Conservation (phyloP, 2,888 invertebrate species). For the Strigamia crassipes region DNA sequence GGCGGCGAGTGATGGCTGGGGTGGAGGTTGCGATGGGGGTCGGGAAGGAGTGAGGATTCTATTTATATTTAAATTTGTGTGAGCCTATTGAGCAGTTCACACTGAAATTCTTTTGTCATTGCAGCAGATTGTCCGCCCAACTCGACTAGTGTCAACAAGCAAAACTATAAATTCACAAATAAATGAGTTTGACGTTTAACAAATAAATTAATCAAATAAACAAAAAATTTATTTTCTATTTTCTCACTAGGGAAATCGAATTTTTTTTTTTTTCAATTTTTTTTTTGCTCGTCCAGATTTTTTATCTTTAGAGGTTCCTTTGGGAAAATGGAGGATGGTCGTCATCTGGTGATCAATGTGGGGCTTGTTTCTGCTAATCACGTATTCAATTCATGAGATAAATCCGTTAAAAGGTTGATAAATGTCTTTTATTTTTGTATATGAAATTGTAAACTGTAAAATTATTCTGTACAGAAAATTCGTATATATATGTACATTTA, state of each 20-base stretch:
- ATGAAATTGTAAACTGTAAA: not conserved
- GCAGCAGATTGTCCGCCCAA: constrained; percentile 25
- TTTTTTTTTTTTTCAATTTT: not conserved
- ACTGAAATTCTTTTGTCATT: constrained; percentile 16
- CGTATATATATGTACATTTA: not conserved
- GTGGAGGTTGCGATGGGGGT: not conserved
- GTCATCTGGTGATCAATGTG: constrained; percentile 7
- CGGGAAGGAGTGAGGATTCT: not conserved
- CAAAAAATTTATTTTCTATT: not conserved
- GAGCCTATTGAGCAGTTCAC: constrained; percentile 29
- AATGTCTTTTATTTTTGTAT: no score
- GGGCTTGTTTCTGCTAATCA: not conserved
- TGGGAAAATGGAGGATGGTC: not conserved
- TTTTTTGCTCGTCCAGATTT: not conserved
- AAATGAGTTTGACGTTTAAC: not conserved
- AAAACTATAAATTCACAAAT: not conserved
- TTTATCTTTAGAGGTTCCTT: not conserved
- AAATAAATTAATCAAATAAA: no score
- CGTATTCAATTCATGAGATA: not conserved
- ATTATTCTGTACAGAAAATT: not conserved
- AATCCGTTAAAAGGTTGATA: not conserved
- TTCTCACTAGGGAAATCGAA: no score
- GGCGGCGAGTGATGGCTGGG: not conserved
- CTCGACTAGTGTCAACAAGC: constrained; percentile 36
- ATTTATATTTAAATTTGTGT: constrained; percentile 27